These are phyloP conservation scores for Amblyraja radiata DNA, from an alignment of 2,797 vertebrate species.

Conservation along the genomic window DNA sequence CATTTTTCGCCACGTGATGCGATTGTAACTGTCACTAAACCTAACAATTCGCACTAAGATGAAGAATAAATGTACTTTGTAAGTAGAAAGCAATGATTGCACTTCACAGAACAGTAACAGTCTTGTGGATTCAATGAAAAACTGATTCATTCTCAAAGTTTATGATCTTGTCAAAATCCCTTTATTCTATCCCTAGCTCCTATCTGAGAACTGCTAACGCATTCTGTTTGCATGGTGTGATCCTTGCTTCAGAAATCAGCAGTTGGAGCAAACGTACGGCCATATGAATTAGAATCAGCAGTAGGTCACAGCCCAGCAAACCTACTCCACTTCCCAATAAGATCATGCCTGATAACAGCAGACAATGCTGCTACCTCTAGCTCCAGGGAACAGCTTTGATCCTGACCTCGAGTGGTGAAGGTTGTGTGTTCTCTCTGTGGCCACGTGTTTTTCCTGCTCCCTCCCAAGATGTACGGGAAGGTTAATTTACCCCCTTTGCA, in stretches of 20 bases:
- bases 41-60: not conserved
- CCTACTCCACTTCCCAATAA: too few relatives aligned
- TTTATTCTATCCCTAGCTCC: not conserved
- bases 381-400: too few relatives aligned
- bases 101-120: not conserved
- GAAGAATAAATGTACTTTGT: conserved; percentile 11
- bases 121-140: conserved; percentile 5
- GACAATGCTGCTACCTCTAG: too few relatives aligned
- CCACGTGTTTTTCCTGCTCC: too few relatives aligned
- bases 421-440: too few relatives aligned
- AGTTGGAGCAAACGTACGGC: not conserved
- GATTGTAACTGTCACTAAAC: conserved; percentile 11
- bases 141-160: not conserved
- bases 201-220: not conserved
- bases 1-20: not conserved
- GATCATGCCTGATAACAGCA: too few relatives aligned
- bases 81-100: conserved; percentile 20
- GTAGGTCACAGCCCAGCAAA: too few relatives aligned
- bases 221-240: not conserved
- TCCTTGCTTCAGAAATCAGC: not conserved
- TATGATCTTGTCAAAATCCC: not conserved
- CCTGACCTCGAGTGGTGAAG: too few relatives aligned
- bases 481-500: too few relatives aligned
- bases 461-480: too few relatives aligned
- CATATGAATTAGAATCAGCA: too few relatives aligned